These are phyloP conservation scores for Lithodes maja DNA, from an alignment of 2,888 invertebrate genomes.

Conservation along the genomic window DNA sequence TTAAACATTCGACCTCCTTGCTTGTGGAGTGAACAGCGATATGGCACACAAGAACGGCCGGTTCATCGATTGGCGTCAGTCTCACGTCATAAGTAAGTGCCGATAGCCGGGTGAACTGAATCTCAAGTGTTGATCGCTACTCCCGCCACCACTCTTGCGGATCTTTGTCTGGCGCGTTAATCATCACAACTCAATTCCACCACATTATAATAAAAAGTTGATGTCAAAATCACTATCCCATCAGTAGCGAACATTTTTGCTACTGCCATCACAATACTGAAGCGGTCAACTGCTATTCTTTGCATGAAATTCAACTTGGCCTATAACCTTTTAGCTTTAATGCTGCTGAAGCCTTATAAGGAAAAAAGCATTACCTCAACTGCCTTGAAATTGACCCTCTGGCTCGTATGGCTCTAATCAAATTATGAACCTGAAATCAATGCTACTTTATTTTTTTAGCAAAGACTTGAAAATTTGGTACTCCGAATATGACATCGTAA, in stretches of 20 bases:
- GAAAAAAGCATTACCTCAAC: constrained; percentile 35
- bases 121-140: constrained; percentile 18
- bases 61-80: neutral
- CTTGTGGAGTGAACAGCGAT: constrained; percentile 32
- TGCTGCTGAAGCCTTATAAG: constrained; percentile 23
- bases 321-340: constrained; percentile 48
- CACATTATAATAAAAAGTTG: neutral
- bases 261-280: constrained; percentile 13
- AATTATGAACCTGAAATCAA: constrained; percentile 56
- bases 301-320: constrained; percentile 17
- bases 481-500: constrained; percentile 33
- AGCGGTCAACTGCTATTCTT: neutral
- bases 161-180: neutral
- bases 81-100: neutral
- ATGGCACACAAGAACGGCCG: neutral
- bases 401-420: constrained; percentile 50
- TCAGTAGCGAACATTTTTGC: neutral
- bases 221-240: neutral
- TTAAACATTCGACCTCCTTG: constrained; percentile 11
- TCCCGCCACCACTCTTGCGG: constrained; percentile 23
- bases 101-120: constrained; percentile 20
- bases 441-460: constrained; percentile 40
- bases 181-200: neutral
- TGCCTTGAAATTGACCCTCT: constrained; percentile 58
- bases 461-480: constrained; percentile 36